Base-by-base conservation (phyloP, 2,113 vertebrate species). In the Dolichallabes microphthalmus region DNA sequence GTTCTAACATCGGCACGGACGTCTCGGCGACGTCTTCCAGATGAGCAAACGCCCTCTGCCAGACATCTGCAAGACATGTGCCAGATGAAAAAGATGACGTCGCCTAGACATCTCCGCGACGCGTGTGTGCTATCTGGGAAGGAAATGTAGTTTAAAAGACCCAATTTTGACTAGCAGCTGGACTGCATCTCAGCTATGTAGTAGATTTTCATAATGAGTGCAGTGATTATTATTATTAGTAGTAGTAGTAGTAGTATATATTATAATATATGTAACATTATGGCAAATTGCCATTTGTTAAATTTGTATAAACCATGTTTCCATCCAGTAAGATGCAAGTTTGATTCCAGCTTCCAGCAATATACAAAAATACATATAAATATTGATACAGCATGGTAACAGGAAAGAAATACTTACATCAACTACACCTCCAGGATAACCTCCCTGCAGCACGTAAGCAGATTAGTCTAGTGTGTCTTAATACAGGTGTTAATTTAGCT, bases 381-480 rank as follows among this genome's bases (percentile, higher is more conserved):
- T 45, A 25, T n/a, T 2, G 11, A n/a, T 50, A 74, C 39, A 74
- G 11, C 9, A 71, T 19, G 17, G 11, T 25, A 50, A 20, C 39
- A 39, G 7, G 17, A 39, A 1, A 71, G 68, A 71, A 39, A 12
- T 2, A 74, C 39, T 74, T 74, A 74, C 71, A 25, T 5, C 91
- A 80, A 88, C 88, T 74, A 86, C 74, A 27, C 84, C 63, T 25
- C 85, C 90, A 81, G 91, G 91, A 80, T 86, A 91, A 77, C 88
- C 90, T 39, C 90, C 91, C 91, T 94, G 87, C 35, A 77, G n/a
- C n/a, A 27, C 12, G 12, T 27, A 55, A 78, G n/a, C 39, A 61
- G 11, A 35, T 80, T 50, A 53, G 3, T n/a, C n/a, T n/a, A n/a
- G n/a, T n/a, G n/a, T n/a, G n/a, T n/a, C n/a, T n/a, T n/a, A n/a